Evolutionary conservation across 1,140 invertebrate species (phyloP).

Genomic region (Hycleus phaleratus): DNA sequence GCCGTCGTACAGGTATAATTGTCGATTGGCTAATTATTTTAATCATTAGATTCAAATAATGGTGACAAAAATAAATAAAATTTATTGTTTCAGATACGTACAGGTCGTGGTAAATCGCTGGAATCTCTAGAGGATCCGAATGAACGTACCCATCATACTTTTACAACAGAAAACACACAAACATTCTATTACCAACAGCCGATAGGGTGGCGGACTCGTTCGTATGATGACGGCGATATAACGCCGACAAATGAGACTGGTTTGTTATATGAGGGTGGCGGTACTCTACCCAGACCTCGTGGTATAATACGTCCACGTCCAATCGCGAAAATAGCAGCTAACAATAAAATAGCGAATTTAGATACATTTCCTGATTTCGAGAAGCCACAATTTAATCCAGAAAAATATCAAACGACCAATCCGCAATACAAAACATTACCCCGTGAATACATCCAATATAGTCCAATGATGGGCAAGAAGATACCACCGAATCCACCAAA

Average conservation of each 20-base stretch:
- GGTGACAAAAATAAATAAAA: neutral
- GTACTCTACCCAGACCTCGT: constrained; percentile 76
- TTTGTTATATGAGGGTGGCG: constrained; percentile 57
- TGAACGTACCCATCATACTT: constrained; percentile 56
- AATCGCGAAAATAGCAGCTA: constrained; percentile 75
- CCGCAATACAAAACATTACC: constrained; percentile 45
- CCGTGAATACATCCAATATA: constrained; percentile 43
- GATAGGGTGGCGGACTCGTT: constrained; percentile 62
- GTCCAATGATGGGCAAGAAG: constrained; percentile 59
- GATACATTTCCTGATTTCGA: constrained; percentile 41
- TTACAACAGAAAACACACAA: constrained; percentile 48
- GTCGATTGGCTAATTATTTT: neutral
- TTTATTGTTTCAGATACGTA: constrained; percentile 51
- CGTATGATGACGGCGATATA: constrained; percentile 82
- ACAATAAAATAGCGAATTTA: constrained; percentile 36
- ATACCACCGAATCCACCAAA: constrained; percentile 82
- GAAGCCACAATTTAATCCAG: constrained; percentile 41
- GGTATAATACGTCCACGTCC: constrained; percentile 71
- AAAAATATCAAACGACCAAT: constrained; percentile 28
- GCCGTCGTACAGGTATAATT: neutral
- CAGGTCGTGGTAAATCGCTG: constrained; percentile 71
- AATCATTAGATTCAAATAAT: neutral
- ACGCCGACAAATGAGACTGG: constrained; percentile 76
- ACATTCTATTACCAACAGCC: constrained; percentile 46
- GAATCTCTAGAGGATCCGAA: constrained; percentile 69